Conservation (phyloP, 2,797 vertebrate genomes). For the Calcarius lapponicus region DNA sequence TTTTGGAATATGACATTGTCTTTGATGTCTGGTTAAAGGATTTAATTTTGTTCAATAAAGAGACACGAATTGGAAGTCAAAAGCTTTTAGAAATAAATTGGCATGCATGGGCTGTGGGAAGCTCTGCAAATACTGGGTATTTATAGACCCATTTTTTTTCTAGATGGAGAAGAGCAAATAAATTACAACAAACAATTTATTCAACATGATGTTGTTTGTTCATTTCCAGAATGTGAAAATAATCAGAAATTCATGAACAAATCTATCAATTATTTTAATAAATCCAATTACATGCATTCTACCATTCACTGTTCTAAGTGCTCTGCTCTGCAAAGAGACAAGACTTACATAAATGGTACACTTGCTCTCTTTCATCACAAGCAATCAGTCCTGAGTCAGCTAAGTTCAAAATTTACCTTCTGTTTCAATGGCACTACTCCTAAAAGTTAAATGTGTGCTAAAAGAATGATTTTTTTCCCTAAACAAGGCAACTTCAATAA, state of each 20-base stretch:
- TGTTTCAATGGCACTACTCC: not conserved
- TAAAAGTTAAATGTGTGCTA: not conserved
- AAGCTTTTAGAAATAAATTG: slow-evolving; percentile 31
- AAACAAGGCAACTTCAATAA: not conserved
- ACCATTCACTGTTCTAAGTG: not conserved
- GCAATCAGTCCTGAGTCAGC: not conserved
- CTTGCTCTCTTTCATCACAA: not conserved
- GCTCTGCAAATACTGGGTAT: not conserved
- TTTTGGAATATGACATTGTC: not conserved
- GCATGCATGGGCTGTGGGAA: not conserved
- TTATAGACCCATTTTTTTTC: not conserved
- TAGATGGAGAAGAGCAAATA: slow-evolving; percentile 3
- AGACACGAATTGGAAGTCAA: not conserved
- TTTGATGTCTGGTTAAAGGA: slow-evolving; percentile 1
- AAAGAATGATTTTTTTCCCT: rapidly evolving
- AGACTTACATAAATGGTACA: not conserved
- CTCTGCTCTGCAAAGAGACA: not conserved
- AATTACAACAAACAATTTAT: slow-evolving; percentile 27
- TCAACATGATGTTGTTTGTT: not conserved
- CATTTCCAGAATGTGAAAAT: slow-evolving; percentile 15
- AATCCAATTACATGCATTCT: not conserved
- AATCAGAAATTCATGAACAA: slow-evolving; percentile 24
- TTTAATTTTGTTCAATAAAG: slow-evolving; percentile 22
- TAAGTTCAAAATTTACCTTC: not conserved
- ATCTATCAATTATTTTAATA: slow-evolving; percentile 28